A percentile compares a stretch with the other conserved stretches of the same genome.
phyloP scores from a whole-genome alignment of 2,113 vertebrate species.

The Apaloderma vittatum region DNA sequence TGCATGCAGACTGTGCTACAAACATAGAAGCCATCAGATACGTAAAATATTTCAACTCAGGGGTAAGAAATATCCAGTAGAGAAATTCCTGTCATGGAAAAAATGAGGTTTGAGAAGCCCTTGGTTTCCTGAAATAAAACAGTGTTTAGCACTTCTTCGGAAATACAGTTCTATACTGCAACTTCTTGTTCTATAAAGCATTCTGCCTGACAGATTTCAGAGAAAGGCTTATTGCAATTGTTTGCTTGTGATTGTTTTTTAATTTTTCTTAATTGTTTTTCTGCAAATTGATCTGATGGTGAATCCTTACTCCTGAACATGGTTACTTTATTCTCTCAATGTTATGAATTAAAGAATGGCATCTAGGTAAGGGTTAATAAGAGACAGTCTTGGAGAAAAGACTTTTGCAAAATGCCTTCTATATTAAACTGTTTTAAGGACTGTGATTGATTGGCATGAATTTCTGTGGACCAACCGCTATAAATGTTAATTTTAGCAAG shows the following conservation, averaged over 20 bases:
- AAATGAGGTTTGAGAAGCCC: not conserved
- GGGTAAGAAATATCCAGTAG: not conserved
- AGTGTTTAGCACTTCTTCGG: not conserved
- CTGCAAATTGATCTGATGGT: not conserved
- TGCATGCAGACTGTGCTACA: not conserved
- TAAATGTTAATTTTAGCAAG: not conserved
- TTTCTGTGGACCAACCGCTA: not conserved
- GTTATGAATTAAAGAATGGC: not conserved
- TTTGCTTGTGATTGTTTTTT: not conserved
- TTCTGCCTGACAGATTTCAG: not conserved
- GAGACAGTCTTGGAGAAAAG: not conserved
- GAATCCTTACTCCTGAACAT: not conserved
- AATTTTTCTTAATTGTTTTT: not conserved
- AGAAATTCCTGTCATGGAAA: not conserved
- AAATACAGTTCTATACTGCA: not conserved
- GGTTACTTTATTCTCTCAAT: not conserved
- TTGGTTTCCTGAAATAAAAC: not conserved
- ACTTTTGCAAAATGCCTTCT: not conserved
- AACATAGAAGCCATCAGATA: not conserved
- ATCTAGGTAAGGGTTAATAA: not conserved
- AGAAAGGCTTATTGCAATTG: not conserved
- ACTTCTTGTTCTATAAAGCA: not conserved
- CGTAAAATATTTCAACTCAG: not conserved
- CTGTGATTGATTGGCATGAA: not conserved
- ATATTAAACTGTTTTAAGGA: not conserved